Conservation (phyloP, 2,888 invertebrate species). For the Catocala fraxini region DNA sequence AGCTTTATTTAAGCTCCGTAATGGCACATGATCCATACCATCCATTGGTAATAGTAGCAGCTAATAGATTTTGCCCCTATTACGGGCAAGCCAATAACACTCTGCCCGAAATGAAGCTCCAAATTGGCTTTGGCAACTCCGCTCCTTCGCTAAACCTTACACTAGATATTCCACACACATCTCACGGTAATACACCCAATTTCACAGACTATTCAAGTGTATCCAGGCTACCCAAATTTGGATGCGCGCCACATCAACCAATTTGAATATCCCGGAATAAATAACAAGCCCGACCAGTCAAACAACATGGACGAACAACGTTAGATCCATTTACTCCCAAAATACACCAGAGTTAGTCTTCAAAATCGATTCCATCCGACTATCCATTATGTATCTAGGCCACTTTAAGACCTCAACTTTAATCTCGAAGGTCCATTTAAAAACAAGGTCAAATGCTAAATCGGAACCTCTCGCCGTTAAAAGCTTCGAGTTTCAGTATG, state of each 20-base stretch:
- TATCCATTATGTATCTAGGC: constrained; percentile 50
- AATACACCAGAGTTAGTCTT: constrained; percentile 22
- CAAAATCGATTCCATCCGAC: constrained; percentile 33
- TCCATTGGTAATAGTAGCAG: too few relatives aligned
- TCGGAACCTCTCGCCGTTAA: constrained; percentile 24
- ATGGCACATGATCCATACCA: too few relatives aligned
- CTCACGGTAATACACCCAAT: too few relatives aligned
- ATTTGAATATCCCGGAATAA: background rate
- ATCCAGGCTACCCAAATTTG: background rate
- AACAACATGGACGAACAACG: constrained; percentile 5
- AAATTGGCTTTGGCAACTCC: too few relatives aligned
- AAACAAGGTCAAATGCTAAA: constrained; percentile 46
- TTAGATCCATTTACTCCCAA: constrained; percentile 20
- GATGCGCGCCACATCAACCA: background rate
- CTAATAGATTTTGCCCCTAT: too few relatives aligned
- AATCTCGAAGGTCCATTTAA: constrained; percentile 42
- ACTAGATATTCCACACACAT: too few relatives aligned
- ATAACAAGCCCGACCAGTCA: background rate
- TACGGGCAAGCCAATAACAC: too few relatives aligned
- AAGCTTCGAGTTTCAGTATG: constrained; percentile 32
- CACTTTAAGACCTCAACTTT: constrained; percentile 33
- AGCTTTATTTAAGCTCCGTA: too few relatives aligned
- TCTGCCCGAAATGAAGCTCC: too few relatives aligned
- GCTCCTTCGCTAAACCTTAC: too few relatives aligned
- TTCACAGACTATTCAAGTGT: background rate